Evolutionary conservation across 2,113 vertebrate genomes (phyloP), one percentile per base, ranked within the genome.

Genomic region (Alethe diademata): DNA sequence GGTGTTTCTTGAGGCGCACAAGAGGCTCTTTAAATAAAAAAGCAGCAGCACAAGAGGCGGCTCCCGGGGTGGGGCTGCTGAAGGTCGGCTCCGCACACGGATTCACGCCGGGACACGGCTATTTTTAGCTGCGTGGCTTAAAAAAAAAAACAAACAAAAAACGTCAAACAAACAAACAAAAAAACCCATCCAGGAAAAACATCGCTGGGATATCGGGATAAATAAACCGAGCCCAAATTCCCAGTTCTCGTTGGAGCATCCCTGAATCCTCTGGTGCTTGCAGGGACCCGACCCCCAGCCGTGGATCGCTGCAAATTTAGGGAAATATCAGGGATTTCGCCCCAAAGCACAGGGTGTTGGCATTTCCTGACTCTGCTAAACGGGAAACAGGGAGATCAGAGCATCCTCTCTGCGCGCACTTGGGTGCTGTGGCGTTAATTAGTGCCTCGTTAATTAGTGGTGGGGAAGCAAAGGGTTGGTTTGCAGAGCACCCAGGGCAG

Each of bases 191-290:
- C 87, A 76, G 88, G 69, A 74, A 71, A 75, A 86, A 24, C 48
- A 70, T 3, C 0, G 0, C 28, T 22, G 29, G 38, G 56, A 33
- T 35, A 4, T 0, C 0, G 11, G 66, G 47, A 43, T 64, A 74
- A 88, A 90, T 3, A 35, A 83, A 19, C 12, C 8, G 4, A 70
- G 73, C 25, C 7, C 28, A 0, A 7, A 33, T 4, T 11, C 29
- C 4, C 0, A 4, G 25, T 19, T 26, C 40, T 10, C 7, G 12
- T 6, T 26, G 42, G 60, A 86, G 36, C 51, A 60, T 58, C 78
- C 35, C 38, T 0, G 23, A 2, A 8, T 2, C 35, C 43, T 61
- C 43, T 12, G 2, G 72, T 4, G 0, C 58, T 5, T 2, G 1
- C 5, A 5, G 85, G 45, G 12, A 35, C 14, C 0, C 0, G 42